These are phyloP conservation scores for Trichonephila inaurata DNA, from an alignment of 1,140 invertebrate genomes.

Conservation along the genomic window DNA sequence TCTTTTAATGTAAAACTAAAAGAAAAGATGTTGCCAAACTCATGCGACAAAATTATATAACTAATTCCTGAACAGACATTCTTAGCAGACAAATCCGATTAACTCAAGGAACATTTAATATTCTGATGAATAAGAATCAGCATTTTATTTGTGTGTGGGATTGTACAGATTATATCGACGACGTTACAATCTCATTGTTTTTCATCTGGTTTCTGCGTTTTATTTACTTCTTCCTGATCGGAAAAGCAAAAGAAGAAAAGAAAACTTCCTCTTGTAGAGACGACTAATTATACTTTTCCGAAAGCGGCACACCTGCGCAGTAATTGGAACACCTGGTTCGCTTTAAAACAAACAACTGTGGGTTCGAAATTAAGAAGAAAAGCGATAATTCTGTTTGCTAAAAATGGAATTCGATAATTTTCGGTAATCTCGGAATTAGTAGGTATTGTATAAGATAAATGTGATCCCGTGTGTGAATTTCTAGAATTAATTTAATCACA, in stretches of 20 bases:
- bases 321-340: slow-evolving; percentile 33
- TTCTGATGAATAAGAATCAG: no score
- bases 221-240: slow-evolving; percentile 32
- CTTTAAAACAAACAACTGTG: slow-evolving; percentile 18
- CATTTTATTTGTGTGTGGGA: no score
- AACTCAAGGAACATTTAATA: no score
- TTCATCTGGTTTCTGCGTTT: not conserved
- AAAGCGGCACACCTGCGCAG: slow-evolving; percentile 29
- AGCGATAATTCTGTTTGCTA: not conserved
- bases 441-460: no score
- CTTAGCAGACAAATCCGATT: no score
- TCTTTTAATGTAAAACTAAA: no score
- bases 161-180: not conserved
- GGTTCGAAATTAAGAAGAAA: not conserved
- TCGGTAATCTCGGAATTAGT: not conserved
- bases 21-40: no score
- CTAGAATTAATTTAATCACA: no score
- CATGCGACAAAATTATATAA: no score
- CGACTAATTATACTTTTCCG: slow-evolving; percentile 18
- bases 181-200: not conserved
- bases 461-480: not conserved
- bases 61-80: no score
- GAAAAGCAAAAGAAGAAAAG: not conserved
- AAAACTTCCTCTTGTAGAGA: not conserved
- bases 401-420: not conserved